Evolutionary conservation across 2,888 invertebrate species (phyloP).

Genomic region (Cantharis rufa): DNA sequence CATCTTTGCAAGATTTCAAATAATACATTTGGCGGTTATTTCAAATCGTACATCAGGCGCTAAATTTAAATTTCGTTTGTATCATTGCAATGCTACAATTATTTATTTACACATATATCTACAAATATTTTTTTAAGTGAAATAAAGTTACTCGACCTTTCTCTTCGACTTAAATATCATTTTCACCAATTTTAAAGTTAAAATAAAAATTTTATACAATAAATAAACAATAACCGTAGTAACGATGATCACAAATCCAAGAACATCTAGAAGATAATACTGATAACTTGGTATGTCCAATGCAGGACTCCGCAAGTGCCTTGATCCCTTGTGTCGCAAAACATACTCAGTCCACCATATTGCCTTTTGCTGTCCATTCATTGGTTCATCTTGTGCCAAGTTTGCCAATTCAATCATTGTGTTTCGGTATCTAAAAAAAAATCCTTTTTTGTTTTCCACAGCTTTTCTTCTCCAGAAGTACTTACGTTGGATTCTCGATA

Average conservation of each 20-base stretch:
- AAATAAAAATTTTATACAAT: not conserved
- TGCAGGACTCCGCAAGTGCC: not conserved
- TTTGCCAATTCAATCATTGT: not conserved
- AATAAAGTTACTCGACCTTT: not conserved
- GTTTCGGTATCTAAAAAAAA: not conserved
- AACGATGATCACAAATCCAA: not conserved
- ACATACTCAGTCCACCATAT: conserved; percentile 10
- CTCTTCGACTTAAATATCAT: not conserved
- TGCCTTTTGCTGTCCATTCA: not conserved
- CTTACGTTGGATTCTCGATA: not conserved
- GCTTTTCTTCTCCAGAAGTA: not conserved
- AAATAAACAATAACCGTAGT: not conserved
- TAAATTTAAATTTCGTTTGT: no score
- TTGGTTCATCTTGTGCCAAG: not conserved
- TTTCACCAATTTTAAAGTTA: not conserved
- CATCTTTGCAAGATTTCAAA: no score
- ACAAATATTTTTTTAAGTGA: no score
- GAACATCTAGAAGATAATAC: not conserved
- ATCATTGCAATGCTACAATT: no score
- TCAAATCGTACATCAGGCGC: no score
- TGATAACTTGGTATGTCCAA: not conserved
- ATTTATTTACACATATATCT: no score
- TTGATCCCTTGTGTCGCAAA: not conserved
- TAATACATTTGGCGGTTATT: no score
- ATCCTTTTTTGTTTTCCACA: not conserved